Evolutionary conservation across 2,888 invertebrate species (phyloP).

Genomic region (Allygus modestus): DNA sequence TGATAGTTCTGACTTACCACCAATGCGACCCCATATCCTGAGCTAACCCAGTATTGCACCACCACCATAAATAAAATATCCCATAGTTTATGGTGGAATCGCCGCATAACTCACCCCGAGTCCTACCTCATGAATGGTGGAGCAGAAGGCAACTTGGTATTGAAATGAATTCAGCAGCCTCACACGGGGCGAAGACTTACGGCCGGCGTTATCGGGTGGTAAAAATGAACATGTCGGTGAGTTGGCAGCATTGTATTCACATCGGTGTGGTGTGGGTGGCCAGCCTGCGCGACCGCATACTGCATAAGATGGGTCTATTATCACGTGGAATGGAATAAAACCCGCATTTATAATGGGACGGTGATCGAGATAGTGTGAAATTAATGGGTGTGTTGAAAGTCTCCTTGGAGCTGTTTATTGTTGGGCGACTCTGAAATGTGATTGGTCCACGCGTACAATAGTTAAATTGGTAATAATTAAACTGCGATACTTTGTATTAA

Average conservation of each 20-base stretch:
- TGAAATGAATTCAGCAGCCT: conserved; percentile 51
- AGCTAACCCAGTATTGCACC: conserved; percentile 13
- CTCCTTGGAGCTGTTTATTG: not conserved
- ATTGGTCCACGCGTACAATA: not conserved
- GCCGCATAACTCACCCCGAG: not conserved
- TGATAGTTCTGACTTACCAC: not conserved
- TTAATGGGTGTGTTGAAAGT: conserved; percentile 20
- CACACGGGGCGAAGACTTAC: not conserved
- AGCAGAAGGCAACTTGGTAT: conserved; percentile 22
- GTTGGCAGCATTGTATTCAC: conserved; percentile 58
- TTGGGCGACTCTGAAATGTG: not conserved
- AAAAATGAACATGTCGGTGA: conserved; percentile 58
- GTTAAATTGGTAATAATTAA: not conserved
- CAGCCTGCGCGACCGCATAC: conserved; percentile 9
- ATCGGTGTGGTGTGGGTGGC: conserved; percentile 51
- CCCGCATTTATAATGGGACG: conserved; percentile 27
- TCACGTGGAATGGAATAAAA: conserved; percentile 38
- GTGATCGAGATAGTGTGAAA: conserved; percentile 44
- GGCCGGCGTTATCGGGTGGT: conserved; percentile 21
- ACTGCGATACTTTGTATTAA: not conserved
- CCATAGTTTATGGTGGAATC: conserved; percentile 9
- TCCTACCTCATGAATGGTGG: conserved; percentile 36
- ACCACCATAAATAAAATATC: conserved; percentile 28
- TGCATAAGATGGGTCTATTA: conserved; percentile 55
- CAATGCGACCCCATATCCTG: conserved; percentile 2